Evolutionary conservation across 2,888 invertebrate species (phyloP).

Genomic region (Nemoura dubitans): DNA sequence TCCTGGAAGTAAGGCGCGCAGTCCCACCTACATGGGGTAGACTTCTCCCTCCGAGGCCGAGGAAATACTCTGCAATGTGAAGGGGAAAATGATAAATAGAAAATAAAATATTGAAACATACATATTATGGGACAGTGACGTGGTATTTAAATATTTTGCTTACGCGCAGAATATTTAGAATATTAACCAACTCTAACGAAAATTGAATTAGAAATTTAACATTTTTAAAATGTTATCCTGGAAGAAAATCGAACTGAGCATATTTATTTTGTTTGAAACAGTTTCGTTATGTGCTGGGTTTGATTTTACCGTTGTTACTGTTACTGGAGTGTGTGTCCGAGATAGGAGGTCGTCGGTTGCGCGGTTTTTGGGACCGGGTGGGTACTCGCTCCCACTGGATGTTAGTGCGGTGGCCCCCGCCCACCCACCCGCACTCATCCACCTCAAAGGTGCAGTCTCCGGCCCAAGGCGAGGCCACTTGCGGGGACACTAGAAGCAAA

Average conservation of each 20-base stretch:
- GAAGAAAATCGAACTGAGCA: too few relatives aligned
- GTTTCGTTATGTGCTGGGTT: too few relatives aligned
- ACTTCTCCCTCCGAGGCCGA: conserved; percentile 59
- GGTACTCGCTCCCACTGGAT: conserved; percentile 58
- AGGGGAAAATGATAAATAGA: conserved; percentile 49
- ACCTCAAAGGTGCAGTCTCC: conserved; percentile 61
- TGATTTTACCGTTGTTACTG: conserved; percentile 16
- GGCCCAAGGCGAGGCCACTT: conserved; percentile 55
- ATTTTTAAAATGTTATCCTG: too few relatives aligned
- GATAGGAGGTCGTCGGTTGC: conserved; percentile 53
- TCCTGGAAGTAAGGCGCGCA: conserved; percentile 56
- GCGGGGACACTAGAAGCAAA: conserved; percentile 55
- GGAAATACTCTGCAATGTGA: conserved; percentile 58
- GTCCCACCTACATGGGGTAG: conserved; percentile 54
- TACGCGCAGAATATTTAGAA: too few relatives aligned
- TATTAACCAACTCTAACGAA: too few relatives aligned
- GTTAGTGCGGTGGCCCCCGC: conserved; percentile 54
- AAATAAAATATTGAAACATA: conserved; percentile 43
- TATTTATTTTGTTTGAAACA: too few relatives aligned
- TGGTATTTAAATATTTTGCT: too few relatives aligned
- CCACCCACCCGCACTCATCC: conserved; percentile 46
- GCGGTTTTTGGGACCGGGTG: conserved; percentile 54
- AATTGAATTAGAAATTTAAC: too few relatives aligned
- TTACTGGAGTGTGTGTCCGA: conserved; percentile 24
- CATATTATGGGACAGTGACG: too few relatives aligned